Conservation (phyloP, 2,113 vertebrate species). For the Bujurquina vittata region DNA sequence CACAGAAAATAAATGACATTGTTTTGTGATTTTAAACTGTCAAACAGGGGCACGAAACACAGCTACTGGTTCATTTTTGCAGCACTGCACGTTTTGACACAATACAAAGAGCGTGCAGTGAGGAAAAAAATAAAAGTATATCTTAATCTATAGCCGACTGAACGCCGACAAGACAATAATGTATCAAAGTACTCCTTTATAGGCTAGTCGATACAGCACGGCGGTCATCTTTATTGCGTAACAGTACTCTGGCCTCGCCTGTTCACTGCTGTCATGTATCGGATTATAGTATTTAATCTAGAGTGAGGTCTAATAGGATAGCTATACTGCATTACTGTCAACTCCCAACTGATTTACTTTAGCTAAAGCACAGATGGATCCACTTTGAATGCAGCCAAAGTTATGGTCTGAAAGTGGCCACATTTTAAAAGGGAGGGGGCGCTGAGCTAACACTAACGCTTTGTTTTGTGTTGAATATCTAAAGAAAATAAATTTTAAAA, state of each 20-base stretch:
- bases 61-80: background rate
- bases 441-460: background rate
- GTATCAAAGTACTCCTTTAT: slow-evolving; percentile 14
- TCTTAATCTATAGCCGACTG: background rate
- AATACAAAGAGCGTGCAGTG: background rate
- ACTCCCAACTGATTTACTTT: background rate
- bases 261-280: slow-evolving; percentile 68
- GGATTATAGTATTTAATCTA: slow-evolving; percentile 81
- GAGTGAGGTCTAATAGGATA: slow-evolving; percentile 76
- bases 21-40: background rate
- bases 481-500: background rate
- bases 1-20: slow-evolving; percentile 32
- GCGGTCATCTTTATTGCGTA: slow-evolving; percentile 75
- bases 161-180: slow-evolving; percentile 36
- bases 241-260: slow-evolving; percentile 63
- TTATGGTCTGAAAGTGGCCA: slow-evolving; percentile 15
- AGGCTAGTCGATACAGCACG: slow-evolving; percentile 42
- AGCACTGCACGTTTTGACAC: background rate
- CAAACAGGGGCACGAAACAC: background rate
- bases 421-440: background rate
- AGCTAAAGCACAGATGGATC: background rate
- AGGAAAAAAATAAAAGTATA: background rate
- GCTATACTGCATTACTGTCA: slow-evolving; percentile 1
- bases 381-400: slow-evolving; percentile 22
- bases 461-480: slow-evolving; percentile 40